phyloP scores from a whole-genome alignment of 2,888 invertebrate species.

The Leptopilina drosophilae region DNA sequence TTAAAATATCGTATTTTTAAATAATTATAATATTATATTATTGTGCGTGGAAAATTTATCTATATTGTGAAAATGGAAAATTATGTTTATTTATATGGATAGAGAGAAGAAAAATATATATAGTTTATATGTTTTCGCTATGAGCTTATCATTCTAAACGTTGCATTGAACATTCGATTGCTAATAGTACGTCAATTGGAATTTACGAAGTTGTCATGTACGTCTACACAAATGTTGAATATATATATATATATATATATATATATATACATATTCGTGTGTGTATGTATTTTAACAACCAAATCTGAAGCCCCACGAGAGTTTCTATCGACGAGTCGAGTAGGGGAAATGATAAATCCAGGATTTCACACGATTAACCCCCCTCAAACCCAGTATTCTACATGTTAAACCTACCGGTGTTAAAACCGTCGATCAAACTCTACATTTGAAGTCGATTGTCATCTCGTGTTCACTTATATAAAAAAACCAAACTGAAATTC shows the following conservation, averaged over 20 bases:
- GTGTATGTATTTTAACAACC: background rate
- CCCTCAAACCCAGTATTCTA: background rate
- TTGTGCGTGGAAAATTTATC: too few relatives aligned
- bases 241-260: background rate
- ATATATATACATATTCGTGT: background rate
- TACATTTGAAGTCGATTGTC: conserved; percentile 15
- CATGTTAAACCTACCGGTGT: conserved; percentile 16
- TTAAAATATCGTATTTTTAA: too few relatives aligned
- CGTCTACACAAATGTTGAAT: conserved; percentile 18
- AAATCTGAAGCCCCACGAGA: conserved; percentile 55
- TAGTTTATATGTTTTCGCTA: background rate
- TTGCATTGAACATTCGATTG: background rate
- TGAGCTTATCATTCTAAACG: too few relatives aligned
- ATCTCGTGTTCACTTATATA: background rate
- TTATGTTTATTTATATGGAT: too few relatives aligned
- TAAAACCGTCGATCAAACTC: conserved; percentile 20
- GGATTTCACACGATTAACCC: conserved; percentile 58
- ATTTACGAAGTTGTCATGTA: conserved; percentile 31
- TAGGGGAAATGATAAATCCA: conserved; percentile 53
- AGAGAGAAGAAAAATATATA: background rate
- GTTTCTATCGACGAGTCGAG: conserved; percentile 27
- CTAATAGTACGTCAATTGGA: conserved; percentile 8
- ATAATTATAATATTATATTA: too few relatives aligned
- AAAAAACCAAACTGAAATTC: background rate
- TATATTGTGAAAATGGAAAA: too few relatives aligned